A percentile compares a stretch with the other conserved stretches of the same genome.
phyloP scores from a whole-genome alignment of 2,888 invertebrate species.

The Cantharis lateralis region DNA sequence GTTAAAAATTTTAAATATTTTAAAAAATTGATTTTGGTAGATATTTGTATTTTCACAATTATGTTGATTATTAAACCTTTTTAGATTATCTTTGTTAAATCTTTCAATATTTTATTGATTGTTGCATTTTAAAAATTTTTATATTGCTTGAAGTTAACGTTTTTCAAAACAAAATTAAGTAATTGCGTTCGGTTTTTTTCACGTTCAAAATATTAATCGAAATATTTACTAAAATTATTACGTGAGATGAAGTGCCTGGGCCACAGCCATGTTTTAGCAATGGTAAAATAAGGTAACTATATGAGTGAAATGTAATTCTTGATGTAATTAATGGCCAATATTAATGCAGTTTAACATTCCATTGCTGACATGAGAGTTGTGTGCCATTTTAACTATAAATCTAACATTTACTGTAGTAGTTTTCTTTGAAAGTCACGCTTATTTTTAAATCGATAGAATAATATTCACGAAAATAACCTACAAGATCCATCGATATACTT shows the following conservation, averaged over 20 bases:
- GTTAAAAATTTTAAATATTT: neutral
- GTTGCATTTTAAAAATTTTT: slow-evolving; percentile 43
- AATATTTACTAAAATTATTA: slow-evolving; percentile 5
- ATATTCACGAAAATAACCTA: neutral
- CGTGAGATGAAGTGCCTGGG: slow-evolving; percentile 24
- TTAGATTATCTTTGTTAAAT: slow-evolving; percentile 32
- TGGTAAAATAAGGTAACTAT: slow-evolving; percentile 55
- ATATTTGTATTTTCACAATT: neutral
- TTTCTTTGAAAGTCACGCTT: slow-evolving; percentile 10
- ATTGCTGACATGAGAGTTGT: slow-evolving; percentile 59
- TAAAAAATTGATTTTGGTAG: neutral
- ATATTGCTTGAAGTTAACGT: slow-evolving; percentile 26
- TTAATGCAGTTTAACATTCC: slow-evolving; percentile 46
- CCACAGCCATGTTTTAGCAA: slow-evolving; percentile 55
- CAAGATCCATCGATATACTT: neutral
- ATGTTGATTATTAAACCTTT: neutral
- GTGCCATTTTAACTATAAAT: slow-evolving; percentile 29
- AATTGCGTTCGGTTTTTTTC: slow-evolving; percentile 45
- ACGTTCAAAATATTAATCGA: slow-evolving; percentile 23
- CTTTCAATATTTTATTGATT: slow-evolving; percentile 41
- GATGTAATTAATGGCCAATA: slow-evolving; percentile 37
- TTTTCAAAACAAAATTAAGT: slow-evolving; percentile 13
- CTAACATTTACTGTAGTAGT: slow-evolving; percentile 11
- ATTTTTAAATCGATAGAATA: neutral
- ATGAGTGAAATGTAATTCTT: slow-evolving; percentile 43